Conservation (phyloP, 2,113 vertebrate genomes). For the Polyodon spathula region DNA sequence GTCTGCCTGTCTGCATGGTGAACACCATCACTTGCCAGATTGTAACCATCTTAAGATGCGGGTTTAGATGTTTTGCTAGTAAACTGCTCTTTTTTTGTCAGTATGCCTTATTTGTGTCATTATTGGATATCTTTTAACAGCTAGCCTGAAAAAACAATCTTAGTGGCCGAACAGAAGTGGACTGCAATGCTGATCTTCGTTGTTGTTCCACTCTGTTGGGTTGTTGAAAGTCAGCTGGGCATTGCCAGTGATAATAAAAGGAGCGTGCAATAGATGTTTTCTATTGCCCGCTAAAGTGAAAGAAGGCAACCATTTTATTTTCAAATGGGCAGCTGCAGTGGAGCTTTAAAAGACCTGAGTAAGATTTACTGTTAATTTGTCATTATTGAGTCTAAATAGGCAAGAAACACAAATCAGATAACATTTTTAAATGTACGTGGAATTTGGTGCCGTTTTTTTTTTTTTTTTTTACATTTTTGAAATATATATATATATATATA, state of each 20-base stretch:
- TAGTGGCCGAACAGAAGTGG: conserved; percentile 56
- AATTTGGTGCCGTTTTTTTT: too few relatives aligned
- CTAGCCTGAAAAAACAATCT: conserved; percentile 38
- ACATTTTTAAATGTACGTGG: too few relatives aligned
- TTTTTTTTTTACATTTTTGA: too few relatives aligned
- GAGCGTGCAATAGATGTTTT: conserved; percentile 72
- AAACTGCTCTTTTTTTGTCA: background rate
- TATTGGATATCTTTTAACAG: conserved; percentile 20
- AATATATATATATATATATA: too few relatives aligned
- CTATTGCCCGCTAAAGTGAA: conserved; percentile 65
- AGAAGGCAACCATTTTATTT: conserved; percentile 77
- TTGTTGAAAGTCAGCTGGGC: conserved; percentile 74
- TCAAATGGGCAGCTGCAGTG: conserved; percentile 69
- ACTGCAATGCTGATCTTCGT: conserved; percentile 77
- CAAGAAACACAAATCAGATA: too few relatives aligned
- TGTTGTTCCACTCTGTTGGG: conserved; percentile 74
- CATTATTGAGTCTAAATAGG: conserved; percentile 54
- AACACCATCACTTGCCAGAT: too few relatives aligned
- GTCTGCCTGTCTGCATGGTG: too few relatives aligned
- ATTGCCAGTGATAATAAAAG: conserved; percentile 67
- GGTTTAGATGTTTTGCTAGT: too few relatives aligned
- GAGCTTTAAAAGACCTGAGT: conserved; percentile 63
- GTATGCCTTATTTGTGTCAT: background rate
- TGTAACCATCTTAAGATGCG: too few relatives aligned
- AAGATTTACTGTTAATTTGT: conserved; percentile 71